Evolutionary conservation across 2,113 vertebrate species (phyloP).

Genomic region (Cephalopholis sonnerati): DNA sequence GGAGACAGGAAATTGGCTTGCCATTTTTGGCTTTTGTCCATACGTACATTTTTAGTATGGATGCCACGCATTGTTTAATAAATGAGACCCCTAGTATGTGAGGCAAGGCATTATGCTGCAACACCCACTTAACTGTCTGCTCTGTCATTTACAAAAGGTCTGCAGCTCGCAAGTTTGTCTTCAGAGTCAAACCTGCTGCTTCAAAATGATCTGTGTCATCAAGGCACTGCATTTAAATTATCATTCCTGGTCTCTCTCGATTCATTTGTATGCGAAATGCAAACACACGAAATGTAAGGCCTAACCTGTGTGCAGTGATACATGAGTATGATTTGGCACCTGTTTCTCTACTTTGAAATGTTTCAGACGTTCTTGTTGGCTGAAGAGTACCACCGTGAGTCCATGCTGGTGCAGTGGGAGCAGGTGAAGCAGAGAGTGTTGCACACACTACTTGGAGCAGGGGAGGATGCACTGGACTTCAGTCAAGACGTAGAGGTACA

Average conservation of each 20-base stretch:
- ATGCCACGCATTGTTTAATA: too few relatives aligned
- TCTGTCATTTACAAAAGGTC: not conserved
- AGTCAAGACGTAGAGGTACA: slow-evolving; percentile 96
- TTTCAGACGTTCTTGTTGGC: slow-evolving; percentile 95
- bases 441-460: slow-evolving; percentile 95
- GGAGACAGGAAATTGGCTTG: too few relatives aligned
- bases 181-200: not conserved
- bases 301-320: not conserved
- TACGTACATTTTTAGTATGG: too few relatives aligned
- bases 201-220: not conserved
- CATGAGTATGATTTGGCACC: not conserved
- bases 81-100: not conserved
- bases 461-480: slow-evolving; percentile 97
- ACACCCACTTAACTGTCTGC: not conserved
- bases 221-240: not conserved
- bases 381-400: slow-evolving; percentile 97
- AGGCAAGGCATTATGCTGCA: not conserved
- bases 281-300: not conserved
- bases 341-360: not conserved
- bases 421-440: slow-evolving; percentile 98
- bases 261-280: not conserved
- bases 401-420: slow-evolving; percentile 99
- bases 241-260: not conserved
- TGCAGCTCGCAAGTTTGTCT: not conserved
- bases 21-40: too few relatives aligned